These are phyloP conservation scores for Coelopa frigida DNA, from an alignment of 1,140 invertebrate genomes.

Conservation along the genomic window DNA sequence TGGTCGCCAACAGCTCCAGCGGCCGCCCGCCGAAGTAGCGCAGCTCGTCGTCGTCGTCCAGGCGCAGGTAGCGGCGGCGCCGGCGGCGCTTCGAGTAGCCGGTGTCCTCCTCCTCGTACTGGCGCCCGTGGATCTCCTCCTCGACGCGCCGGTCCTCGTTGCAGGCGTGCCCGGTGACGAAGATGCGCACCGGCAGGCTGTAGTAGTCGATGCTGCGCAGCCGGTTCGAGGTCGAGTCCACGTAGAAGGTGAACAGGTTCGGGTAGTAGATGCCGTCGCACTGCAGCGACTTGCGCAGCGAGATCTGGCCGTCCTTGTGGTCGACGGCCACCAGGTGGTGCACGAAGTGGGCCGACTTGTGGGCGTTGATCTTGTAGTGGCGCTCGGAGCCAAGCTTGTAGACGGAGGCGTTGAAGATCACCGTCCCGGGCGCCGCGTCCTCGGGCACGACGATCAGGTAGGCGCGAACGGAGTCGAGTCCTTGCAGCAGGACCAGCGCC, in stretches of 20 bases:
- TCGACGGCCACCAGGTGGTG: conserved; percentile 68
- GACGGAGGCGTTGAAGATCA: conserved; percentile 75
- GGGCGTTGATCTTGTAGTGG: conserved; percentile 65
- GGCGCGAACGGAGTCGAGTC: conserved; percentile 1
- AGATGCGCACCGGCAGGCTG: conserved; percentile 67
- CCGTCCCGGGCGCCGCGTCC: conserved; percentile 55
- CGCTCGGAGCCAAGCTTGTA: conserved; percentile 65
- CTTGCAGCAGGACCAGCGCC: too few relatives aligned
- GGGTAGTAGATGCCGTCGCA: conserved; percentile 77
- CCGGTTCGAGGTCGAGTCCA: conserved; percentile 73
- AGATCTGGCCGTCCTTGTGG: conserved; percentile 64
- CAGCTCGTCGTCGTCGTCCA: conserved; percentile 12
- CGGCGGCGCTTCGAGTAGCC: conserved; percentile 34
- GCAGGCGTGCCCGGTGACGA: conserved; percentile 68
- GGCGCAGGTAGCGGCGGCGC: conserved; percentile 19
- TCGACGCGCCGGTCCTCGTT: conserved; percentile 53
- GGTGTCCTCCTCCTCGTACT: conserved; percentile 47
- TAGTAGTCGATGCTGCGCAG: conserved; percentile 75
- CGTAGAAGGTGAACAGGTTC: conserved; percentile 75
- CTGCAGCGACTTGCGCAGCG: conserved; percentile 60
- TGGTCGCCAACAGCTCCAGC: too few relatives aligned
- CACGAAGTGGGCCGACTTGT: conserved; percentile 74
- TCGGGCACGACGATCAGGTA: conserved; percentile 69
- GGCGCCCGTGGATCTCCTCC: conserved; percentile 46
- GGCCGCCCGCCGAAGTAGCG: conserved; percentile 22